phyloP scores from a whole-genome alignment of 2,888 invertebrate genomes.

The Hypolimnas misippus region DNA sequence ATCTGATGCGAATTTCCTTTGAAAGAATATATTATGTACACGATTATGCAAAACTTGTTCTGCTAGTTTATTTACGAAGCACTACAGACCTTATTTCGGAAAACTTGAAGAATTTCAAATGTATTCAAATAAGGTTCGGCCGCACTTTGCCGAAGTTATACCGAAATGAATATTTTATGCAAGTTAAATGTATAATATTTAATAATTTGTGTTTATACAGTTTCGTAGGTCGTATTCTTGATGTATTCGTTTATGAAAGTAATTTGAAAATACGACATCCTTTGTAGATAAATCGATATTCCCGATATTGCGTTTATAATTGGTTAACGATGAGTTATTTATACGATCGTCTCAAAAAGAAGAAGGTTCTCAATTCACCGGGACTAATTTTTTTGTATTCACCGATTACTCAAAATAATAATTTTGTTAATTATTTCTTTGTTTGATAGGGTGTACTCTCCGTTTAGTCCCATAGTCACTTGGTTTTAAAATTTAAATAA shows the following conservation, averaged over 20 bases:
- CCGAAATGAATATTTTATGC: slow-evolving; percentile 28
- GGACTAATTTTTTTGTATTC: no score
- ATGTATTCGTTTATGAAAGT: background rate
- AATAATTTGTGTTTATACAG: slow-evolving; percentile 25
- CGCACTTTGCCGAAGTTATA: slow-evolving; percentile 11
- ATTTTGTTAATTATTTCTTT: no score
- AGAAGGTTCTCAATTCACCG: no score
- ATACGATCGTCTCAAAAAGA: no score
- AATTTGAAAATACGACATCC: background rate
- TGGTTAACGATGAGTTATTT: no score
- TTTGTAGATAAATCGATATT: no score
- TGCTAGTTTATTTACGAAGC: slow-evolving; percentile 13
- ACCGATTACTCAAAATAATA: no score
- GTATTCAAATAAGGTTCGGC: slow-evolving; percentile 26
- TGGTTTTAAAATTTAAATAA: no score
- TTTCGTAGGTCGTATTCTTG: background rate
- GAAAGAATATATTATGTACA: slow-evolving; percentile 9
- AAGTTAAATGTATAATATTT: slow-evolving; percentile 10
- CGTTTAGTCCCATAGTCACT: no score
- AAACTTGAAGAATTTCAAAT: slow-evolving; percentile 24
- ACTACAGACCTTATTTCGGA: slow-evolving; percentile 20
- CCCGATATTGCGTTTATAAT: no score
- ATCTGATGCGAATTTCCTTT: slow-evolving; percentile 5
- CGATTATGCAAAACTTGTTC: slow-evolving; percentile 19
- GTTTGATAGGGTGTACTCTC: no score